Percentiles rank a stretch among this genome's conserved stretches.
Evolutionary conservation across 2,888 invertebrate species (phyloP).

Genomic region (Dermolepida albohirtum): DNA sequence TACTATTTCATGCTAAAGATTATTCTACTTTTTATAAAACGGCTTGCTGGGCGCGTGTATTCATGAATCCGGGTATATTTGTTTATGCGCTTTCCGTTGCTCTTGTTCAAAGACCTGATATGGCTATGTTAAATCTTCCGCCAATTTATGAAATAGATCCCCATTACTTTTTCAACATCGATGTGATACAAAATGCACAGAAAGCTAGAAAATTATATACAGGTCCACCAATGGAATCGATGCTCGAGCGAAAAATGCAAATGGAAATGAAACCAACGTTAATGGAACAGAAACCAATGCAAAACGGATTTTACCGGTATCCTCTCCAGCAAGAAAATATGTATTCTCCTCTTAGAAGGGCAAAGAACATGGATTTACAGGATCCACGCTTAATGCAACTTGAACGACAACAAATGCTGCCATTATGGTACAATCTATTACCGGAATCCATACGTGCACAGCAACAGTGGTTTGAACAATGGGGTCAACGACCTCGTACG

Average conservation of each 20-base stretch:
- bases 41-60: constrained; percentile 75
- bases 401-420: neutral
- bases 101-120: constrained; percentile 73
- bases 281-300: neutral
- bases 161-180: constrained; percentile 75
- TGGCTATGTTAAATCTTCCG: constrained; percentile 74
- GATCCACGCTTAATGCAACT: neutral
- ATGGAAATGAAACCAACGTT: neutral
- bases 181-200: constrained; percentile 75
- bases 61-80: constrained; percentile 78
- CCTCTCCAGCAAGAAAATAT: neutral
- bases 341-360: too few relatives aligned
- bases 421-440: constrained; percentile 7
- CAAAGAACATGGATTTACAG: neutral
- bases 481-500: neutral
- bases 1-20: constrained; percentile 77
- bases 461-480: too few relatives aligned
- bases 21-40: constrained; percentile 77
- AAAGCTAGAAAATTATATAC: constrained; percentile 53
- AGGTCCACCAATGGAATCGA: constrained; percentile 35
- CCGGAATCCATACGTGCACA: neutral
- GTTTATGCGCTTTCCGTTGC: constrained; percentile 70
- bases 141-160: constrained; percentile 80
- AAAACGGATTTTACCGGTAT: neutral
- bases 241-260: neutral